A percentile compares a stretch with the other conserved stretches of the same genome.
Conservation (phyloP, 2,888 invertebrate genomes). For the Pogonocherus hispidulus region DNA sequence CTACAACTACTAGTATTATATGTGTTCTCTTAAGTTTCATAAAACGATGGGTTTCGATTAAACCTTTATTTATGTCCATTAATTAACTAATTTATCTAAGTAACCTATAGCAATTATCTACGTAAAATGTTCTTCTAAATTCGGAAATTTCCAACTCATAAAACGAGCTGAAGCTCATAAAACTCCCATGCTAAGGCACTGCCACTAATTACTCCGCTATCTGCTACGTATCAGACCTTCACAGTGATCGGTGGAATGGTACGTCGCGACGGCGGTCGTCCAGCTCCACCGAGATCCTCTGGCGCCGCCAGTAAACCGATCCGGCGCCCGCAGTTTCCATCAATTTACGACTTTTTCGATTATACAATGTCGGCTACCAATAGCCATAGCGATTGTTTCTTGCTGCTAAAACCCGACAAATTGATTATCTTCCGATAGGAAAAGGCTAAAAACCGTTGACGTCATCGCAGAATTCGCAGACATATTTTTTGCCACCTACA, state of each 20-base stretch:
- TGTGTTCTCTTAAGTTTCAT: too few relatives aligned
- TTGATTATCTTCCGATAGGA: neutral
- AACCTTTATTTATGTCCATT: too few relatives aligned
- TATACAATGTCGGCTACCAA: constrained; percentile 34
- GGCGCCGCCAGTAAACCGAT: constrained; percentile 50
- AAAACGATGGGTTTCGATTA: too few relatives aligned
- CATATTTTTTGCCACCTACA: neutral
- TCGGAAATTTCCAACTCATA: neutral
- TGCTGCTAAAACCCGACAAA: neutral
- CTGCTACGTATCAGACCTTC: neutral
- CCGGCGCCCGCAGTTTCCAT: constrained; percentile 49
- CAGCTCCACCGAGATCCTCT: constrained; percentile 52
- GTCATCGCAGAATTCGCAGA: neutral
- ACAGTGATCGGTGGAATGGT: constrained; percentile 57
- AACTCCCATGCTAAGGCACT: neutral
- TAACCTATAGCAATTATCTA: too few relatives aligned
- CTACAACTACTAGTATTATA: too few relatives aligned
- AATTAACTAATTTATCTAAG: too few relatives aligned
- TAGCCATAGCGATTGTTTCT: constrained; percentile 10
- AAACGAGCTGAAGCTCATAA: neutral
- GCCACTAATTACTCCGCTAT: constrained; percentile 4
- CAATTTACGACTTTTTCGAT: constrained; percentile 50
- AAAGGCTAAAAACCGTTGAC: neutral
- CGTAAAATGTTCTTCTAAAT: neutral
- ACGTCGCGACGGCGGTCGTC: constrained; percentile 64